phyloP scores from a whole-genome alignment of 2,888 invertebrate genomes.

The Tromatobia lineatoria region DNA sequence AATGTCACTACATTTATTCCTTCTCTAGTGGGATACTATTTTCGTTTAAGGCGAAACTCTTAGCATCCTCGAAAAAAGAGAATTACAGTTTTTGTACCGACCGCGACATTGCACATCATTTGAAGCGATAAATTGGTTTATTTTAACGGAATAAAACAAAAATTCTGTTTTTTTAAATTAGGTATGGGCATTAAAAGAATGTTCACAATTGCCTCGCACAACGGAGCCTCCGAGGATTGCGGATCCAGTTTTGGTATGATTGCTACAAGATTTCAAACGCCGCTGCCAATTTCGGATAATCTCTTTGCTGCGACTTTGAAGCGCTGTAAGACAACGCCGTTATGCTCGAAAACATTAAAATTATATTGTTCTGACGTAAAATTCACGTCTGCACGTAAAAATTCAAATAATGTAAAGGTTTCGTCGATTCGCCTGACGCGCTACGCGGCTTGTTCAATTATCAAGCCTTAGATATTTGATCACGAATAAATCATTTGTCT shows the following conservation, averaged over 20 bases:
- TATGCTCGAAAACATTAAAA: slow-evolving; percentile 29
- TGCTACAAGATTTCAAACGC: slow-evolving; percentile 5
- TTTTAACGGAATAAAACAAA: not conserved
- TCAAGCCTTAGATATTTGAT: slow-evolving; percentile 26
- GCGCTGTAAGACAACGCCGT: not conserved
- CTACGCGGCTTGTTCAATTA: slow-evolving; percentile 39
- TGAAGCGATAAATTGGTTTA: no score
- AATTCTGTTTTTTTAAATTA: slow-evolving; percentile 55
- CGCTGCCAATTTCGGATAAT: slow-evolving; percentile 30
- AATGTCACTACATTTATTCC: no score
- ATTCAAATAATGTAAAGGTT: slow-evolving; percentile 40
- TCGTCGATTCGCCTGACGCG: slow-evolving; percentile 14
- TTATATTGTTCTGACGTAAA: slow-evolving; percentile 28
- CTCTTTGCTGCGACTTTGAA: slow-evolving; percentile 27
- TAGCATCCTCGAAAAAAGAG: no score
- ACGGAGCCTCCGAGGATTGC: slow-evolving; percentile 70
- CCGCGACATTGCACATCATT: no score
- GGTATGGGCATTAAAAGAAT: slow-evolving; percentile 81
- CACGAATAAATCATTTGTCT: slow-evolving; percentile 46
- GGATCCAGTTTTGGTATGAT: slow-evolving; percentile 66
- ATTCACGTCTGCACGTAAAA: slow-evolving; percentile 34
- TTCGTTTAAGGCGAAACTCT: no score
- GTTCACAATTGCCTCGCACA: slow-evolving; percentile 68
- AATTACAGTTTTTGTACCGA: no score
- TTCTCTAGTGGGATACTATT: no score